These are phyloP conservation scores for Dolichoris vasculosae DNA, from an alignment of 1,140 invertebrate species.

Conservation along the genomic window DNA sequence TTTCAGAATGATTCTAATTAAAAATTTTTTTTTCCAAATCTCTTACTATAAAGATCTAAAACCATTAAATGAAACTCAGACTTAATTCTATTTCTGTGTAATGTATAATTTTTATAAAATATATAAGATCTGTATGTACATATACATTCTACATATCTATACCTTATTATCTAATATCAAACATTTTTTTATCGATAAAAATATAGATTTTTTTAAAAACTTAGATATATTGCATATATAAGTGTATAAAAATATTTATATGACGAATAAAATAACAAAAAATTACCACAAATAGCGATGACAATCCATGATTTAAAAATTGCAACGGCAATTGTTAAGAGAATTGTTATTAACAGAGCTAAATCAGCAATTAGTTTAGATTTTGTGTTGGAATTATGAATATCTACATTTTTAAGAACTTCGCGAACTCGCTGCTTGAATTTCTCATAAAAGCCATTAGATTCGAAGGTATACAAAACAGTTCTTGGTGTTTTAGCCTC, in stretches of 20 bases:
- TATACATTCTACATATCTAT: too few species aligned
- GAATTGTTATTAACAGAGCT: constrained; percentile 73
- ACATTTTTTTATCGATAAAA: too few species aligned
- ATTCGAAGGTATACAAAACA: constrained; percentile 80
- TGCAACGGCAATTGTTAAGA: constrained; percentile 75
- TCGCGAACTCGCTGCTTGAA: constrained; percentile 77
- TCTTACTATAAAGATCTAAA: too few species aligned
- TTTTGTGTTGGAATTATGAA: constrained; percentile 64
- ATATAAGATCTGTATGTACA: too few species aligned
- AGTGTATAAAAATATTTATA: not conserved
- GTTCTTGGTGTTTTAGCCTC: constrained; percentile 76
- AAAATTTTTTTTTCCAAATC: too few species aligned
- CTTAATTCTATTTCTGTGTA: too few species aligned
- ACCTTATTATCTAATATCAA: too few species aligned
- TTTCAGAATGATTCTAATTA: too few species aligned
- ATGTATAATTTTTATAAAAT: too few species aligned
- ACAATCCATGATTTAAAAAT: constrained; percentile 59
- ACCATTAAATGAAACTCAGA: too few species aligned
- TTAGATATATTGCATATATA: too few species aligned
- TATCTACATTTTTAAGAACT: constrained; percentile 74
- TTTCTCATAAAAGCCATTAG: constrained; percentile 81
- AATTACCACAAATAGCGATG: constrained; percentile 57
- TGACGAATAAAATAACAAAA: not conserved
- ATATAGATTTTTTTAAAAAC: too few species aligned
- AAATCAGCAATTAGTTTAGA: constrained; percentile 76